Conservation (phyloP, 2,888 invertebrate species). For the Brenthis ino region DNA sequence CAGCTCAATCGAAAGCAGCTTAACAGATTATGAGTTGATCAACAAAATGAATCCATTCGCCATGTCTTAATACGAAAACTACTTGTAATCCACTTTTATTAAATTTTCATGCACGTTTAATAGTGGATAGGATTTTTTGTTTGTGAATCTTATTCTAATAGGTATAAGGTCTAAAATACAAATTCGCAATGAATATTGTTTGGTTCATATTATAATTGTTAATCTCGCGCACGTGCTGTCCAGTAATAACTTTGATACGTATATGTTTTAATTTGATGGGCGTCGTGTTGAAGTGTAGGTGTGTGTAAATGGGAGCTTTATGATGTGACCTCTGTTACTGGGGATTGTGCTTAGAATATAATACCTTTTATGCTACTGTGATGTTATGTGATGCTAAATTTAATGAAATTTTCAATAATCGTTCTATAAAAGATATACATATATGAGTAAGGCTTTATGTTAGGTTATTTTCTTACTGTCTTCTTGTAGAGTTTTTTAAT, state of each 20-base stretch:
- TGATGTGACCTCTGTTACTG: neutral
- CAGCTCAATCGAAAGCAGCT: slow-evolving; percentile 23
- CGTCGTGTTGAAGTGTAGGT: neutral
- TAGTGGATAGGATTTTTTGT: neutral
- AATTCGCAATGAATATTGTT: neutral
- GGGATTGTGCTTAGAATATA: neutral
- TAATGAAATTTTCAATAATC: too few species aligned
- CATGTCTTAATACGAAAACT: slow-evolving; percentile 21
- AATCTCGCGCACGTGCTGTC: slow-evolving; percentile 21
- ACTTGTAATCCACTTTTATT: slow-evolving; percentile 29
- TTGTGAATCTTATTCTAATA: neutral
- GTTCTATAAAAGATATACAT: too few species aligned
- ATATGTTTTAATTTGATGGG: slow-evolving; percentile 16
- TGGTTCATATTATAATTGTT: slow-evolving; percentile 18
- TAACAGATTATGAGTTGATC: slow-evolving; percentile 22
- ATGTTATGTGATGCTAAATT: too few species aligned
- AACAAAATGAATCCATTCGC: slow-evolving; percentile 5
- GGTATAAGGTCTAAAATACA: neutral
- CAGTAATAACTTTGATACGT: slow-evolving; percentile 18
- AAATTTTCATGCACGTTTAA: slow-evolving; percentile 19
- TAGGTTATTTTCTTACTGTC: too few species aligned
- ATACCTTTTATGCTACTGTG: too few species aligned
- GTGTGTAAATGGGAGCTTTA: neutral
- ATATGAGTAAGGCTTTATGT: too few species aligned
- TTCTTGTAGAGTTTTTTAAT: too few species aligned